phyloP scores from a whole-genome alignment of 2,113 vertebrate genomes.

The Macrotus californicus region DNA sequence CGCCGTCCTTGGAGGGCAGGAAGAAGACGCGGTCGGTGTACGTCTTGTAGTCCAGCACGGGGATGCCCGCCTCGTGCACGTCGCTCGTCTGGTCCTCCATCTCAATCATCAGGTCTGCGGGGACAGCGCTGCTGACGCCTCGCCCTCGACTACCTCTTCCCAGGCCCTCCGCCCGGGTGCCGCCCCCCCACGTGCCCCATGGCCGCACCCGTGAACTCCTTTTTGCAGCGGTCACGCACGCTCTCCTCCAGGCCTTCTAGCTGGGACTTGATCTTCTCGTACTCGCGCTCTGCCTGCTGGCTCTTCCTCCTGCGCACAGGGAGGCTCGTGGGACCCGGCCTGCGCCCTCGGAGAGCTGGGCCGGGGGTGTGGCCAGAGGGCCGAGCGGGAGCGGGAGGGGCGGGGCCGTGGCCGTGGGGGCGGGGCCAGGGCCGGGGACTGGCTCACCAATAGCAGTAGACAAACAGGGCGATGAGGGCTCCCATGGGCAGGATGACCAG shows the following conservation, averaged over 20 bases:
- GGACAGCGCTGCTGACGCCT: background rate
- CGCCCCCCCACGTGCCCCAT: fast-evolving
- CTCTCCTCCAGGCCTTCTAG: constrained; percentile 96
- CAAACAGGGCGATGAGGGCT: constrained; percentile 85
- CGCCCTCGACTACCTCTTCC: fast-evolving
- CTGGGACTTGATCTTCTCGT: constrained; percentile 95
- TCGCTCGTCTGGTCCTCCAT: constrained; percentile 98
- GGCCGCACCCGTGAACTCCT: constrained; percentile 92
- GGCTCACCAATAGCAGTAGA: constrained; percentile 94
- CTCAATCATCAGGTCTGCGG: constrained; percentile 95
- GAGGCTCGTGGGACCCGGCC: background rate
- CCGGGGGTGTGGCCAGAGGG: background rate
- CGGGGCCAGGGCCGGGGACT: background rate
- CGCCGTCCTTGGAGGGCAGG: constrained; percentile 92
- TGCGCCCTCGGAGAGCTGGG: fast-evolving
- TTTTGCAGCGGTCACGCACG: constrained; percentile 96
- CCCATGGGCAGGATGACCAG: constrained; percentile 93
- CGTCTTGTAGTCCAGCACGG: constrained; percentile 94
- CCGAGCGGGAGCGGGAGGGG: background rate
- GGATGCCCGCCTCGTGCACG: constrained; percentile 92
- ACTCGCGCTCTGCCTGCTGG: constrained; percentile 95
- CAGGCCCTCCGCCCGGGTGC: background rate
- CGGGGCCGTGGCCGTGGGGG: background rate
- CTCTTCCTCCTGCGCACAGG: constrained; percentile 89
- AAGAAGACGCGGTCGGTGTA: constrained; percentile 97